Conservation (phyloP, 2,888 invertebrate species). For the Aricia artaxerxes region DNA sequence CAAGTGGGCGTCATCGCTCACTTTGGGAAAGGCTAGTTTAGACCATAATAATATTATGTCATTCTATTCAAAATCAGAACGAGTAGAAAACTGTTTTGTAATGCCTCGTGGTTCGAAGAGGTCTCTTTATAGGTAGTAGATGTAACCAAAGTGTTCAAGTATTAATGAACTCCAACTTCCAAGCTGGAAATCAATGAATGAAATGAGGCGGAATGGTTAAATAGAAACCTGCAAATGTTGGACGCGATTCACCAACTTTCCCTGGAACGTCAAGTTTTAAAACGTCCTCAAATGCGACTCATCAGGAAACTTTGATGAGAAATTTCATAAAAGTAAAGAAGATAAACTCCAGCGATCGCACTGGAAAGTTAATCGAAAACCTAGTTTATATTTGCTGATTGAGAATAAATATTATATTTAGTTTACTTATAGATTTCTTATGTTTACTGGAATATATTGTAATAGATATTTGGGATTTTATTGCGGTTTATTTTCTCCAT, state of each 20-base stretch:
- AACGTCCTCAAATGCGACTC: background rate
- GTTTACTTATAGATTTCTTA: background rate
- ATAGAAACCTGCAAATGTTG: background rate
- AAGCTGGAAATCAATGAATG: background rate
- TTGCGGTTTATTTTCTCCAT: background rate
- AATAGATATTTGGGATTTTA: background rate
- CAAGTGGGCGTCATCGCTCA: no score
- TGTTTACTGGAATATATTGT: background rate
- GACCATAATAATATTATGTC: no score
- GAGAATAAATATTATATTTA: background rate
- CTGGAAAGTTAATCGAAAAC: background rate
- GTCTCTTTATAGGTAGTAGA: no score
- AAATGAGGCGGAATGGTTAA: slow-evolving; percentile 1
- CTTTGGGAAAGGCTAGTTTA: no score
- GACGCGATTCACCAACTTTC: background rate
- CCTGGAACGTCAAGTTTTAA: background rate
- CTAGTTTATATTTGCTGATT: background rate
- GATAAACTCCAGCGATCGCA: background rate
- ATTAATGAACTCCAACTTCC: background rate
- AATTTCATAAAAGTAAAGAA: slow-evolving; percentile 5
- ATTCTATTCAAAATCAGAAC: no score
- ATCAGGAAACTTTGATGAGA: slow-evolving; percentile 15
- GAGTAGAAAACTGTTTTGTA: no score
- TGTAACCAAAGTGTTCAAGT: background rate
- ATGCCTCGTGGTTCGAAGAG: no score